phyloP scores from a whole-genome alignment of 1,140 invertebrate species.

The Augochlora pura region DNA sequence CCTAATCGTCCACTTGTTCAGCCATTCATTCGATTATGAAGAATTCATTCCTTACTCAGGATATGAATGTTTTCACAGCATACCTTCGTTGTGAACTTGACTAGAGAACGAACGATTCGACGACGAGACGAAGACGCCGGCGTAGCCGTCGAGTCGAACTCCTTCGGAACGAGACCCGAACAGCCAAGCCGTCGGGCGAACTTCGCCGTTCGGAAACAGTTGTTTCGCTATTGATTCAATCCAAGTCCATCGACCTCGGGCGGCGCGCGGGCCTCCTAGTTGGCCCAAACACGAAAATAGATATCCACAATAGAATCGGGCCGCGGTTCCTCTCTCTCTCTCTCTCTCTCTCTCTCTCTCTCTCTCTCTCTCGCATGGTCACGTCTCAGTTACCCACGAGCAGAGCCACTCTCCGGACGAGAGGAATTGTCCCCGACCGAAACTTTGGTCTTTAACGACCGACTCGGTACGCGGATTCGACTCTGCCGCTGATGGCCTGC shows the following conservation, averaged over 20 bases:
- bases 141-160: no score
- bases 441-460: slow-evolving; percentile 68
- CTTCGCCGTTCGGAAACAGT: slow-evolving; percentile 18
- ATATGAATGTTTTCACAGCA: no score
- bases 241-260: slow-evolving; percentile 18
- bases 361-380: slow-evolving; percentile 44
- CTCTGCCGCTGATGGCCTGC: slow-evolving; percentile 64
- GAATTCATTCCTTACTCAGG: no score
- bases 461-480: slow-evolving; percentile 60
- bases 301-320: slow-evolving; percentile 37
- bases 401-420: slow-evolving; percentile 12
- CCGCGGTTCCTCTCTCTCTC: slow-evolving; percentile 9
- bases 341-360: no score
- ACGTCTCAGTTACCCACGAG: slow-evolving; percentile 23
- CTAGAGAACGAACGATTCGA: neutral
- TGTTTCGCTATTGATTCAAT: slow-evolving; percentile 45
- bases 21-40: no score
- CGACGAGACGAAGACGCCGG: neutral
- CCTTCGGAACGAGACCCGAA: neutral
- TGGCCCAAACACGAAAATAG: slow-evolving; percentile 41
- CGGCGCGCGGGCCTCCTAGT: slow-evolving; percentile 1
- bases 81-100: no score
- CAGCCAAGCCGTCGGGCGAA: slow-evolving; percentile 8
- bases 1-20: no score
- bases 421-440: slow-evolving; percentile 35